phyloP scores from a whole-genome alignment of 2,113 vertebrate species.

The Nerophis lumbriciformis region DNA sequence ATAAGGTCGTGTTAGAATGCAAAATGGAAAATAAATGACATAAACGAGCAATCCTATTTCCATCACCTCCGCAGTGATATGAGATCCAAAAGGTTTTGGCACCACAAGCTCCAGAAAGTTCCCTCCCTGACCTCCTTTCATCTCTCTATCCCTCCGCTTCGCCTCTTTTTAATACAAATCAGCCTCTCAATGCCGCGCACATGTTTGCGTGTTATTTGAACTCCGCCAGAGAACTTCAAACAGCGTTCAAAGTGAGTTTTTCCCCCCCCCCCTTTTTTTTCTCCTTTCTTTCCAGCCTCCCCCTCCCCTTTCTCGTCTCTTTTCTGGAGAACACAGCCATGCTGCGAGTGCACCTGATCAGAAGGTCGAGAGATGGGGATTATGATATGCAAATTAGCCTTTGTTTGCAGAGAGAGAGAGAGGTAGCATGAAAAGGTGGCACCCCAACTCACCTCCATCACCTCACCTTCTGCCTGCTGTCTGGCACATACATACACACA shows the following conservation, averaged over 20 bases:
- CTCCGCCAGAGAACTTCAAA: conserved; percentile 68
- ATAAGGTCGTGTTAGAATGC: no score
- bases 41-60: no score
- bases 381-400: conserved; percentile 70
- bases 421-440: conserved; percentile 61
- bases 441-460: conserved; percentile 7
- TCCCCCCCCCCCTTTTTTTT: conserved; percentile 29
- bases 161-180: conserved; percentile 67
- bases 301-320: conserved; percentile 16
- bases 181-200: conserved; percentile 63
- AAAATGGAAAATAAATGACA: no score
- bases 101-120: conserved; percentile 45
- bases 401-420: conserved; percentile 58
- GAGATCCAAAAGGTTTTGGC: conserved; percentile 42
- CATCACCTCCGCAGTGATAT: no score
- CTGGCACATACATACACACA: conserved; percentile 9
- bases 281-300: conserved; percentile 5
- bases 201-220: conserved; percentile 71
- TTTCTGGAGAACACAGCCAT: conserved; percentile 47
- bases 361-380: conserved; percentile 61
- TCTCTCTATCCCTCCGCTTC: conserved; percentile 51
- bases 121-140: conserved; percentile 60
- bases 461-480: conserved; percentile 13
- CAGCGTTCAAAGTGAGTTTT: conserved; percentile 57
- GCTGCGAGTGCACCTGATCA: conserved; percentile 63